phyloP scores from a whole-genome alignment of 2,888 invertebrate species.

The Julus scandinavius region DNA sequence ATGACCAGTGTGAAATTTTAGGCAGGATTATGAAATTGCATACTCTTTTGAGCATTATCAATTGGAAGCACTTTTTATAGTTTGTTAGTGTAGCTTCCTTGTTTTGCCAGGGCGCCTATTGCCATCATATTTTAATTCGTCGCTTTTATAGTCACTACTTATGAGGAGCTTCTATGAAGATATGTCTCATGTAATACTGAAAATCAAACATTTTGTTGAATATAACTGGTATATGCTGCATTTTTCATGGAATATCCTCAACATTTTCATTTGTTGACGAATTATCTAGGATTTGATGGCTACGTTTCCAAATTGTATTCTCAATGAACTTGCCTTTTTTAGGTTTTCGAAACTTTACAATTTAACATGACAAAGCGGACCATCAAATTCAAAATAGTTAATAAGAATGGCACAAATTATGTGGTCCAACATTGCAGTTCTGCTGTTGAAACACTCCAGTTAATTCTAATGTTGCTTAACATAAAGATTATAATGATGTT shows the following conservation, averaged over 20 bases:
- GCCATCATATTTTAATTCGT: not conserved
- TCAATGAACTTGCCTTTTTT: not conserved
- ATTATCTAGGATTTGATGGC: not conserved
- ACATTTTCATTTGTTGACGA: not conserved
- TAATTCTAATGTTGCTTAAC: not conserved
- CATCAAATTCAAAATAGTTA: not conserved
- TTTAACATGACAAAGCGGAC: not conserved
- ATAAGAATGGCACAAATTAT: not conserved
- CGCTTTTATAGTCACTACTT: constrained; percentile 33
- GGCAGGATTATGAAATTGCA: not conserved
- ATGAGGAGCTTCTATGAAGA: constrained; percentile 33
- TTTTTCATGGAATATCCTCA: not conserved
- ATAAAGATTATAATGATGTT: not conserved
- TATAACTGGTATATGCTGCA: not conserved
- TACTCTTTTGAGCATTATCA: not conserved
- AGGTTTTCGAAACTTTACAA: not conserved
- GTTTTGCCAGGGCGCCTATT: not conserved
- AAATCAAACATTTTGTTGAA: too few relatives aligned
- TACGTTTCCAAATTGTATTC: not conserved
- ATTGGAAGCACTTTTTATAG: not conserved
- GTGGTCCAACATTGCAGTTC: not conserved
- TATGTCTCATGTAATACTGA: not conserved
- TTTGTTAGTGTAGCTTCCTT: not conserved
- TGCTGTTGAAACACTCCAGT: not conserved
- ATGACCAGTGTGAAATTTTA: not conserved